These are phyloP conservation scores for Anguilla marmorata DNA, from an alignment of 2,797 vertebrate genomes.

Conservation along the genomic window DNA sequence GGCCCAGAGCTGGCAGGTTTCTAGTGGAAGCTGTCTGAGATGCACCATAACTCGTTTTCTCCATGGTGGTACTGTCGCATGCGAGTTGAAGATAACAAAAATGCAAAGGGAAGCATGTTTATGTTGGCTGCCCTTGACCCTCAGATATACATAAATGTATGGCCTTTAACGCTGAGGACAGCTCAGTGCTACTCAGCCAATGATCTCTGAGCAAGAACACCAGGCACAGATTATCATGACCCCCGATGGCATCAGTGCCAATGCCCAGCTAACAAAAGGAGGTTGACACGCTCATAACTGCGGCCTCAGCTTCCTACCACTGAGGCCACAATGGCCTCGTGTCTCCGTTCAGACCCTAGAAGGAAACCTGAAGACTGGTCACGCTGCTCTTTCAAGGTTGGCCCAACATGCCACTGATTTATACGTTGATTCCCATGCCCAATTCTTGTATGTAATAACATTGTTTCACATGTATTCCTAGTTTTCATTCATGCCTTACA, in stretches of 20 bases:
- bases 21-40: neutral
- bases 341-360: neutral
- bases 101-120: neutral
- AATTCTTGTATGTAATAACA: too few relatives aligned
- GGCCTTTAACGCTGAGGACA: neutral
- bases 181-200: neutral
- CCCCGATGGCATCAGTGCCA: neutral
- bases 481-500: neutral
- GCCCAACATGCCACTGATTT: neutral
- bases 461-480: neutral
- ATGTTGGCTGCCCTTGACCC: neutral
- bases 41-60: neutral
- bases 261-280: neutral
- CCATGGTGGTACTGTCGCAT: neutral
- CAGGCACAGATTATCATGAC: neutral
- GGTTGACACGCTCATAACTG: neutral
- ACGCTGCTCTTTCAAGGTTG: neutral
- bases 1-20: neutral
- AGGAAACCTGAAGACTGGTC: neutral
- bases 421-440: neutral
- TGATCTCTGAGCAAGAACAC: neutral
- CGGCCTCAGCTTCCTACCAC: neutral
- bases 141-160: constrained; percentile 9
- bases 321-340: neutral
- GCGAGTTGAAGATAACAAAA: constrained; percentile 42